phyloP scores from a whole-genome alignment of 2,113 vertebrate genomes.

The Halcyon malimbica region DNA sequence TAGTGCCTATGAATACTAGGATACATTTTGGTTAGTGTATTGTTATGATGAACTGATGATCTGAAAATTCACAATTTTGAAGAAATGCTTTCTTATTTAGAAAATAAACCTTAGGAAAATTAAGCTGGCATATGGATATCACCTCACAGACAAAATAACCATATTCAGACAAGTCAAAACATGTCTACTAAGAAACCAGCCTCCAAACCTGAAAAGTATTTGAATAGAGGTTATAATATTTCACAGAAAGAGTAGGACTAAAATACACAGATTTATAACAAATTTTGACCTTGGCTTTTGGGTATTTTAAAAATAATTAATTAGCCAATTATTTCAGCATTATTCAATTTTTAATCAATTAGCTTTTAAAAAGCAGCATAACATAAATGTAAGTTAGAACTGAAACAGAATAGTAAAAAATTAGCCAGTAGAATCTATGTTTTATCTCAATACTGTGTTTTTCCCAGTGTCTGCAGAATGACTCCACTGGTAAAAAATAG shows the following conservation, averaged over 20 bases:
- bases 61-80: background rate
- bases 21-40: background rate
- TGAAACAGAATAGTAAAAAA: background rate
- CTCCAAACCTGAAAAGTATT: background rate
- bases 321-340: background rate
- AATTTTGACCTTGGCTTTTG: background rate
- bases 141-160: background rate
- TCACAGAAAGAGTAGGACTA: background rate
- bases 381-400: background rate
- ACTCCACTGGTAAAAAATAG: background rate
- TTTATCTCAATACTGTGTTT: background rate
- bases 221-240: constrained; percentile 6
- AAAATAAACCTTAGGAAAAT: background rate
- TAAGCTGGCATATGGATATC: background rate
- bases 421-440: background rate
- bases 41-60: background rate
- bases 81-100: background rate
- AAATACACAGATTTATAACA: background rate
- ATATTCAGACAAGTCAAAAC: background rate
- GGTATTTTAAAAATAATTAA: background rate
- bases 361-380: background rate
- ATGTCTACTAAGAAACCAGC: background rate
- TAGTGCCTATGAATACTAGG: background rate
- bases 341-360: background rate
- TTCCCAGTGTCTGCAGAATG: background rate